These are phyloP conservation scores for Trichomalopsis sarcophagae DNA, from an alignment of 1,140 invertebrate species.

Conservation along the genomic window DNA sequence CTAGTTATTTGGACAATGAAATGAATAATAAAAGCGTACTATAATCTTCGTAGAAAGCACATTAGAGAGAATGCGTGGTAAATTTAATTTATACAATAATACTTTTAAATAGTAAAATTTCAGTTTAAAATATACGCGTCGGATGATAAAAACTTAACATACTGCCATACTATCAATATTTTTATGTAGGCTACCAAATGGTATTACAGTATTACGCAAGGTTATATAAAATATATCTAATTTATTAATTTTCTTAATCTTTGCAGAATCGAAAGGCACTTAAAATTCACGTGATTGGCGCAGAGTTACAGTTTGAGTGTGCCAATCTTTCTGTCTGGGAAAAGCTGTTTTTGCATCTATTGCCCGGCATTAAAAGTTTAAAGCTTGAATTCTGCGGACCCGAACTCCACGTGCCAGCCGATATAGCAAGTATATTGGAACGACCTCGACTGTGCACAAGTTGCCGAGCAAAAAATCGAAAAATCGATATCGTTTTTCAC, in stretches of 20 bases:
- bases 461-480: slow-evolving; percentile 71
- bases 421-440: slow-evolving; percentile 74
- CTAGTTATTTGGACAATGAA: too few species aligned
- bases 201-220: too few species aligned
- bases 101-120: too few species aligned
- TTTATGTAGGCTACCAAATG: too few species aligned
- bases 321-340: slow-evolving; percentile 82
- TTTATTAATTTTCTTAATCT: slow-evolving; percentile 54
- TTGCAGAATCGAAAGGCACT: slow-evolving; percentile 61
- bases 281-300: slow-evolving; percentile 78
- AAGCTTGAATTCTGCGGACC: slow-evolving; percentile 79
- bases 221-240: too few species aligned
- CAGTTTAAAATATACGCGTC: too few species aligned
- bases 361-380: slow-evolving; percentile 75
- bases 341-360: slow-evolving; percentile 80
- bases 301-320: slow-evolving; percentile 83
- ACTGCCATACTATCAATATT: too few species aligned
- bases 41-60: too few species aligned
- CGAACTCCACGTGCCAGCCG: slow-evolving; percentile 76
- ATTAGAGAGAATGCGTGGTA: too few species aligned
- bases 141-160: too few species aligned
- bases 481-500: slow-evolving; percentile 75
- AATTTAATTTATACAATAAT: too few species aligned
- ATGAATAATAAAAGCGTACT: too few species aligned
- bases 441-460: slow-evolving; percentile 74